Evolutionary conservation across 2,797 vertebrate species (phyloP), one percentile per base, ranked within the genome.

Genomic region (Apogon hyalosoma): DNA sequence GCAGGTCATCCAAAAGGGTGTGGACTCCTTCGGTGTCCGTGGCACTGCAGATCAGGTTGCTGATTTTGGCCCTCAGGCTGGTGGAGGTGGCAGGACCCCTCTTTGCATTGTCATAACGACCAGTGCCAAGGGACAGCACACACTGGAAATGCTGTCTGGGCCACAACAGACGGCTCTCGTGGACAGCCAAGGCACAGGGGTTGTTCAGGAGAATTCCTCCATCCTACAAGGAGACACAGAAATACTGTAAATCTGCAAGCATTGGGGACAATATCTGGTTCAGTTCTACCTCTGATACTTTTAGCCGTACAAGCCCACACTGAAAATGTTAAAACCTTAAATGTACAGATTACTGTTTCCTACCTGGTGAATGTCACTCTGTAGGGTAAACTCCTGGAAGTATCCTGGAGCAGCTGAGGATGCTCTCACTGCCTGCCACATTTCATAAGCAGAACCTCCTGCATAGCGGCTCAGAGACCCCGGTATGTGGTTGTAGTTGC

Each of bases 1-100:
- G 85, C 43, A 95, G 88, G 36, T 94, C 94, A 1, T 92, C 92
- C 68, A 94, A 59, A 1, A 94, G 84, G 7, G 90, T 93, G 81
- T 95, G 93, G 19, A 95, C 93, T 12, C 93, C 93, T 64, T 94
- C 94, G 0, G 94, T 95, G 83, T 94, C 93, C 0, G 93, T 95
- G 54, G 93, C 93, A 2, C 93, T 95, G 85, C 88, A 67, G 70
- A 95, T 93, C 15, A 95, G 78, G 85, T 85, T 92, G 86, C 82
- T 92, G 80, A 95, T 92, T 82, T 95, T 94, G 70, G 92, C 90
- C 49, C 88, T 85, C 39, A 94, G 77, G 77, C 93, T 95, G n/a
- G 93, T 95, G 73, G 91, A 92, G 4, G 92, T 94, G 48, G 75
- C 82, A 7, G 90, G 83, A n/a, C 82, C 80, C 71, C 80, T 85